These are phyloP conservation scores for Ochlodes sylvanus DNA, from an alignment of 2,888 invertebrate species.

Conservation along the genomic window DNA sequence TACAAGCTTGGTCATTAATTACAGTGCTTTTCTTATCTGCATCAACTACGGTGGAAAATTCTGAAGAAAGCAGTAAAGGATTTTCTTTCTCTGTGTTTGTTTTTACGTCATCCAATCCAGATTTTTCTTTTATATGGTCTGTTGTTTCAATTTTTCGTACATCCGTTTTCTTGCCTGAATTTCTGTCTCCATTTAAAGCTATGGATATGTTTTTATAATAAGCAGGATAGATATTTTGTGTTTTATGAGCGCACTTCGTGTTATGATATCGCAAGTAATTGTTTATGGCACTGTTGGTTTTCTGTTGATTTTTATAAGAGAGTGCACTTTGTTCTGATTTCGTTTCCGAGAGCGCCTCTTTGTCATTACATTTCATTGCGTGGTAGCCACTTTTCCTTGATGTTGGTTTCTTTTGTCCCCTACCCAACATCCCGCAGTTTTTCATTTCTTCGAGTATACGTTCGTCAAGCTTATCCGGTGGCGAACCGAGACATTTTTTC, in stretches of 20 bases:
- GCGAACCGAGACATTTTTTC: conserved; percentile 42
- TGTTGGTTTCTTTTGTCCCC: conserved; percentile 14
- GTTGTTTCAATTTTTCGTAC: background rate
- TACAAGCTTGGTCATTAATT: background rate
- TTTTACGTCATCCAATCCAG: background rate
- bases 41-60: background rate
- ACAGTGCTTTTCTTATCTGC: background rate
- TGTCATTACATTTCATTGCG: conserved; percentile 1
- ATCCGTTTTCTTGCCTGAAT: background rate
- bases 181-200: background rate
- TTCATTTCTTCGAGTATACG: conserved; percentile 44
- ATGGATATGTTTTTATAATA: conserved; percentile 22
- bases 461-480: conserved; percentile 44
- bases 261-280: background rate
- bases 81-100: background rate
- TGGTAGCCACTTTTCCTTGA: conserved; percentile 1
- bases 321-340: conserved; percentile 20
- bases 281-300: background rate
- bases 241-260: background rate
- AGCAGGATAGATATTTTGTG: conserved; percentile 2
- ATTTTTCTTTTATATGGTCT: conserved; percentile 19
- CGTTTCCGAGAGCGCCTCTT: background rate
- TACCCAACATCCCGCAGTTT: conserved; percentile 18
- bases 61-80: background rate
- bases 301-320: conserved; percentile 11